Evolutionary conservation across 2,888 invertebrate species (phyloP).

Genomic region (Linnaemya tessellans): DNA sequence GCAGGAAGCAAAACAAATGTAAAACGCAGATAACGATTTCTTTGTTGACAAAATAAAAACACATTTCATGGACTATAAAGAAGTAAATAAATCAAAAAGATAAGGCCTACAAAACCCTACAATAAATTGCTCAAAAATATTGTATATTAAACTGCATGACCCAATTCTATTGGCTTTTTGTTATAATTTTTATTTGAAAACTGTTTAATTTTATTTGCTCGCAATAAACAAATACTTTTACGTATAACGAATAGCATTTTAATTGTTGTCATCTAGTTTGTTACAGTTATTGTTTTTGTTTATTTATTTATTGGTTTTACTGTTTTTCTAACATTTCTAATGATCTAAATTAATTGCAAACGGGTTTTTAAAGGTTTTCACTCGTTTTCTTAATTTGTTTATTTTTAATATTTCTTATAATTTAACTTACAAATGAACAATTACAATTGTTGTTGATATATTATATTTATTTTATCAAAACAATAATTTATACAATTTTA

Average conservation of each 20-base stretch:
- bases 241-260: constrained; percentile 23
- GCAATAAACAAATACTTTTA: constrained; percentile 14
- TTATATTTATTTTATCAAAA: constrained; percentile 30
- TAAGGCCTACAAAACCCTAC: background rate
- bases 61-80: background rate
- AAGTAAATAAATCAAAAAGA: background rate
- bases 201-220: constrained; percentile 22
- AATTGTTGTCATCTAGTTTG: background rate
- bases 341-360: constrained; percentile 52
- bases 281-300: constrained; percentile 28
- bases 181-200: constrained; percentile 37
- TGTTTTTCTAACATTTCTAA: constrained; percentile 22
- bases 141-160: background rate
- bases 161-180: constrained; percentile 8
- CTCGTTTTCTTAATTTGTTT: constrained; percentile 45
- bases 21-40: too few relatives aligned
- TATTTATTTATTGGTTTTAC: constrained; percentile 14
- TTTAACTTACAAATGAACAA: constrained; percentile 51
- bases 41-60: background rate
- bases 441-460: constrained; percentile 32
- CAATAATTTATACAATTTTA: constrained; percentile 49
- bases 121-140: background rate
- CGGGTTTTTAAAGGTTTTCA: constrained; percentile 51
- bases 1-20: too few relatives aligned
- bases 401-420: background rate